Base-by-base conservation (phyloP, 2,797 vertebrate species). In the Eospalax fontanierii region DNA sequence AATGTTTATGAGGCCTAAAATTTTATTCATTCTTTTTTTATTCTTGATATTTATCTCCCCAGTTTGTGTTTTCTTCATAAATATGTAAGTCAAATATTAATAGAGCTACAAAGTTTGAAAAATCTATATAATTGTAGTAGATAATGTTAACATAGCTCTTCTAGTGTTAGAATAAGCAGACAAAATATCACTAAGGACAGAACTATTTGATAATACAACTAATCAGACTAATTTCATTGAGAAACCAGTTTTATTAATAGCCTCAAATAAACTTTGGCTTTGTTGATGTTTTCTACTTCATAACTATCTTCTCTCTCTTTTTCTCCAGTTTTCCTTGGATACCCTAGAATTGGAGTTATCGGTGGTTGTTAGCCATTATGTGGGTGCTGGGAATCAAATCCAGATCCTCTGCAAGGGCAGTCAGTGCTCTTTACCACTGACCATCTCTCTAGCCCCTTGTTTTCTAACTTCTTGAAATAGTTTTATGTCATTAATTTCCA, bases 401-500 rank as follows among this genome's bases (percentile, higher is more conserved):
- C n/a, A n/a, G n/a, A n/a, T n/a, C n/a, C n/a, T n/a, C n/a, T n/a
- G n/a, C n/a, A n/a, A n/a, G n/a, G n/a, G n/a, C n/a, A n/a, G n/a
- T n/a, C n/a, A n/a, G n/a, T n/a, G n/a, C n/a, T n/a, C n/a, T n/a
- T n/a, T n/a, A n/a, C n/a, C n/a, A n/a, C n/a, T n/a, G n/a, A n/a
- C n/a, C n/a, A n/a, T n/a, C n/a, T n/a, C n/a, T n/a, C n/a, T n/a
- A n/a, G 57, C 35, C 46, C 81, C 30, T 84, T 59, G 81, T 74
- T 89, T 81, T 85, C 59, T 86, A 63, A 28, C 11, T 81, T 86
- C 57, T 59, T 86, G 40, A 89, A 46, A 68, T 26, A 92, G 40
- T 74, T 43, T 94, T n/a, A 54, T 10, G 35, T 75, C 74, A 89
- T 89, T 73, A 92, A 82, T 92, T 89, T 89, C 63, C 3, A 66